These are phyloP conservation scores for Omphaloscelis lunosa DNA, from an alignment of 2,888 invertebrate genomes.

Conservation along the genomic window DNA sequence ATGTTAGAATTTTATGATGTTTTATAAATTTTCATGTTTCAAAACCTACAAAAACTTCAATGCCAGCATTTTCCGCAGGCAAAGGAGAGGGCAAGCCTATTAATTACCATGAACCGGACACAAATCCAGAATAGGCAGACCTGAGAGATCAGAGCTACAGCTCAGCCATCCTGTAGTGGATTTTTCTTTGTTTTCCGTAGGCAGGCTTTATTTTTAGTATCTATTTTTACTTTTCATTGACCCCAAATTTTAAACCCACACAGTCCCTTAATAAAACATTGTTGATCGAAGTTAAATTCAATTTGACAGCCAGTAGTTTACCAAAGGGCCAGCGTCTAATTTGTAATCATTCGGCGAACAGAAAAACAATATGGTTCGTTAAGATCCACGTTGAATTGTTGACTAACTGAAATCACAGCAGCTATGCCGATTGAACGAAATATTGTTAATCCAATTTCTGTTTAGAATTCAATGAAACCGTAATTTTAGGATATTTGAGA, in stretches of 20 bases:
- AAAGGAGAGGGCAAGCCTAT: neutral
- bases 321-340: conserved; percentile 54
- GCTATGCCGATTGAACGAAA: conserved; percentile 49
- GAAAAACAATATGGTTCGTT: conserved; percentile 67
- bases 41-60: neutral
- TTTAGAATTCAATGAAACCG: conserved; percentile 21
- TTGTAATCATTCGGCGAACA: conserved; percentile 58
- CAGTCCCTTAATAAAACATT: conserved; percentile 40
- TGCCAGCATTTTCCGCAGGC: neutral
- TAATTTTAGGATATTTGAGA: conserved; percentile 36
- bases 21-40: neutral
- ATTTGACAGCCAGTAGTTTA: conserved; percentile 54
- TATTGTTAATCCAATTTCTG: conserved; percentile 52
- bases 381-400: conserved; percentile 47
- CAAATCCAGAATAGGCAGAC: neutral
- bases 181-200: neutral
- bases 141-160: no score
- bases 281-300: conserved; percentile 60
- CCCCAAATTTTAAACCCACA: conserved; percentile 16
- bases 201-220: neutral
- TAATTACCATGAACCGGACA: neutral
- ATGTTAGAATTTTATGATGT: neutral
- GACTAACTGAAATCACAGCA: conserved; percentile 54
- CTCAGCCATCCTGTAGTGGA: neutral
- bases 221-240: neutral